Percentiles rank a stretch among this genome's conserved stretches.
phyloP scores from a whole-genome alignment of 2,113 vertebrate genomes.

The Gasterosteus aculeatus region DNA sequence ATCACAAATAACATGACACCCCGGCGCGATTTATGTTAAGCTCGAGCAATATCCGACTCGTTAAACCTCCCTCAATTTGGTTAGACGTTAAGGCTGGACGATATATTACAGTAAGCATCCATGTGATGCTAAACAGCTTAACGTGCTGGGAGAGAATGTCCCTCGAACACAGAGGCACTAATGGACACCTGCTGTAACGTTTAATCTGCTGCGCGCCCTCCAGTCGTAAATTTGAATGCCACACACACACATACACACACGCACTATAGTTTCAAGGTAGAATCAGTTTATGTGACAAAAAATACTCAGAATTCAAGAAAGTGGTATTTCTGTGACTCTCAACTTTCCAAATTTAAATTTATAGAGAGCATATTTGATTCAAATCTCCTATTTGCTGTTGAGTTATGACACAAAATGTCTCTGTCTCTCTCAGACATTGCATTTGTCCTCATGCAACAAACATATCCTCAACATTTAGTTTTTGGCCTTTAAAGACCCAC shows the following conservation, averaged over 20 bases:
- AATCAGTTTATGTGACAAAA: background rate
- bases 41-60: conserved; percentile 24
- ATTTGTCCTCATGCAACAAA: background rate
- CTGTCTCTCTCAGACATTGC: background rate
- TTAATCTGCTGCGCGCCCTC: conserved; percentile 11
- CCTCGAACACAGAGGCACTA: conserved; percentile 23
- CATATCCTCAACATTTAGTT: conserved; percentile 1
- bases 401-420: conserved; percentile 6
- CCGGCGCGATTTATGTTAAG: conserved; percentile 1
- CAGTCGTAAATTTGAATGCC: conserved; percentile 2
- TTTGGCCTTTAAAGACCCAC: conserved; percentile 26
- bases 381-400: background rate
- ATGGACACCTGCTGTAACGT: conserved; percentile 12
- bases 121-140: conserved; percentile 2
- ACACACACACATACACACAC: background rate
- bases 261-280: background rate
- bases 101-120: conserved; percentile 21
- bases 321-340: background rate
- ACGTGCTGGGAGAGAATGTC: conserved; percentile 23
- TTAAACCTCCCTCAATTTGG: conserved; percentile 12
- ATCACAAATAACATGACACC: conserved; percentile 46
- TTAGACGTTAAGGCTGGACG: conserved; percentile 8
- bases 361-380: background rate
- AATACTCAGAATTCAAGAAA: background rate
- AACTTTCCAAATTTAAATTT: background rate